Percentiles rank a stretch among this genome's conserved stretches.
These are phyloP conservation scores for Elegia similella DNA, from an alignment of 2,888 invertebrate species.

Conservation along the genomic window DNA sequence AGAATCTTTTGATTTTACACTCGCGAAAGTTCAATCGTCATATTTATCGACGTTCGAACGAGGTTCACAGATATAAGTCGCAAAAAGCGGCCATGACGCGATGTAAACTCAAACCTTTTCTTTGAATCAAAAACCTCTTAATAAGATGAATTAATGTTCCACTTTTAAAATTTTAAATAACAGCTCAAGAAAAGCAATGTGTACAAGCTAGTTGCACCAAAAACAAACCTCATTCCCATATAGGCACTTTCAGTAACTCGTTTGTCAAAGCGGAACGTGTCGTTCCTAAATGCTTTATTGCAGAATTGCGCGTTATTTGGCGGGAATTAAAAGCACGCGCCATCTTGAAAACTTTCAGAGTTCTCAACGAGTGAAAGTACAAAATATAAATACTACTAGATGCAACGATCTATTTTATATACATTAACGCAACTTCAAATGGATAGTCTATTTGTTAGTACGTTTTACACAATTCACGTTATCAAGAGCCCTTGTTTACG, in stretches of 20 bases:
- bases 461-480: background rate
- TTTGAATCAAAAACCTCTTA: no score
- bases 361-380: conserved; percentile 18
- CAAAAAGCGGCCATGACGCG: no score
- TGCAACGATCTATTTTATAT: background rate
- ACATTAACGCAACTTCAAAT: background rate
- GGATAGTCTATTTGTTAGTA: background rate
- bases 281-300: conserved; percentile 32
- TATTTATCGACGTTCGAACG: no score
- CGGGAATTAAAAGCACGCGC: conserved; percentile 28
- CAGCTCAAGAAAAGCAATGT: no score
- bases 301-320: conserved; percentile 24
- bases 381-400: background rate
- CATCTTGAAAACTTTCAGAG: conserved; percentile 25
- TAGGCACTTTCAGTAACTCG: conserved; percentile 5
- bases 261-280: conserved; percentile 12
- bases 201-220: background rate
- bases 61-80: no score
- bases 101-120: no score
- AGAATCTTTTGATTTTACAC: no score
- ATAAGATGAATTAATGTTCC: no score
- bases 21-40: no score
- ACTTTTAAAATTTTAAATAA: no score
- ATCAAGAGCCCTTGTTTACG: no score
- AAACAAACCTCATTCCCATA: background rate